Base-by-base conservation (phyloP, 2,113 vertebrate genomes). In the Delphinus delphis region DNA sequence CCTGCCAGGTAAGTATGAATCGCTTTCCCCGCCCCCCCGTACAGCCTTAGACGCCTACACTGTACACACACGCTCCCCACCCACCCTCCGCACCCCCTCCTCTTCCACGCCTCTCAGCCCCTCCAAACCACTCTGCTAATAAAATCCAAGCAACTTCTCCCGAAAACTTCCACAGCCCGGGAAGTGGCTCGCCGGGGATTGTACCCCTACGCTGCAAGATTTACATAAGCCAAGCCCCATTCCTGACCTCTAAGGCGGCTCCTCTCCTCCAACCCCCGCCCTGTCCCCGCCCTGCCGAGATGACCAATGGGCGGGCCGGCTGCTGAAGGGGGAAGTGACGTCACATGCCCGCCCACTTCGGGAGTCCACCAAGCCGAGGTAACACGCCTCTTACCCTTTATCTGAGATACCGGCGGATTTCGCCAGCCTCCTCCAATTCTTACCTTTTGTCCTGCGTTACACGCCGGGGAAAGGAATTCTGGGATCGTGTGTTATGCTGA, bases 1-100 rank as follows among this genome's bases (percentile, higher is more conserved):
- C 8, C 15, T 50, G 44, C 26, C 73, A 76, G 15, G 44, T 50
- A 50, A 50, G 8, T 20, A 67, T n/a, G 15, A 31, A 2, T 0
- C 5, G 0, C 0, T 0, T 50, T 50, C 2, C 5, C 80, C 36
- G 4, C 47, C 0, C 58, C 9, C 58, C 13, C 8, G 4, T 26
- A 41, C 36, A 41, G 58, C 80, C 36, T 41, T 20, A 31, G 8
- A 12, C 25, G 9, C 10, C 6, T 31, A 7, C 81, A 44, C 26
- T 21, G 9, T 82, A 2, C 25, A 28, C 38, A 4, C 10, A 83
- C 26, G 81, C 36, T 83, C 73, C 26, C 15, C 13, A n/a, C 0
- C 53, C 8, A 38, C 7, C 20, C 8, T 17, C 21, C 13, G 23
- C n/a, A 2, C n/a, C 79, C n/a, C 55, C 0, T 38, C n/a, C 7